Evolutionary conservation across 2,113 vertebrate species (phyloP).

Genomic region (Pimephales promelas): DNA sequence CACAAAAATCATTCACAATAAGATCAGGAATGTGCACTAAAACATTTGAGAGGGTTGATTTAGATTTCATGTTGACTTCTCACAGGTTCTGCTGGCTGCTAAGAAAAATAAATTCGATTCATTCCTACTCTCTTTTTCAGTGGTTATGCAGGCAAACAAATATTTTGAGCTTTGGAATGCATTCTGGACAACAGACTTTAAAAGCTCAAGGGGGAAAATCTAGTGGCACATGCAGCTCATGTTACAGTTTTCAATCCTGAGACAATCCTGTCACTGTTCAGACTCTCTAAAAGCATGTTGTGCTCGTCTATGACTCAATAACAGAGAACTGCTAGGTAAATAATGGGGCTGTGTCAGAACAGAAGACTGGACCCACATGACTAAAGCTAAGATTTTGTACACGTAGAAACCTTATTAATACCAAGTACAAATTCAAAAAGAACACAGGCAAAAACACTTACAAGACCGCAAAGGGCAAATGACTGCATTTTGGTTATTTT

Average conservation of each 20-base stretch:
- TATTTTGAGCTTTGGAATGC: constrained; percentile 12
- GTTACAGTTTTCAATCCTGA: neutral
- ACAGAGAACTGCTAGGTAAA: constrained; percentile 22
- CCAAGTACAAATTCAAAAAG: constrained; percentile 17
- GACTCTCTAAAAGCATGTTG: constrained; percentile 13
- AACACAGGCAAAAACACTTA: constrained; percentile 20
- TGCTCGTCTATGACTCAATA: constrained; percentile 12
- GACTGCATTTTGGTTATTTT: constrained; percentile 34
- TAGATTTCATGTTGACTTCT: neutral
- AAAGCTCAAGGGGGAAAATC: neutral
- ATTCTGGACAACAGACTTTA: constrained; percentile 1
- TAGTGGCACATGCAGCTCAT: neutral
- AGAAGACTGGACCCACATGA: constrained; percentile 2
- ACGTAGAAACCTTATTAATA: constrained; percentile 40
- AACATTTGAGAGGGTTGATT: neutral
- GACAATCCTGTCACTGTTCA: constrained; percentile 12
- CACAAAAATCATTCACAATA: neutral
- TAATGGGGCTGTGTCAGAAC: constrained; percentile 14
- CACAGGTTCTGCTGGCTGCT: neutral
- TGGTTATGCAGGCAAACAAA: neutral
- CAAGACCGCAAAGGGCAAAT: constrained; percentile 15
- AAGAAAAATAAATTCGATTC: neutral
- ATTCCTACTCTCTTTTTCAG: neutral
- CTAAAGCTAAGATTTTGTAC: neutral
- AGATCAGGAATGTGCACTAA: neutral